Base-by-base conservation (phyloP, 1,140 invertebrate species). In the Zaprionus capensis region DNA sequence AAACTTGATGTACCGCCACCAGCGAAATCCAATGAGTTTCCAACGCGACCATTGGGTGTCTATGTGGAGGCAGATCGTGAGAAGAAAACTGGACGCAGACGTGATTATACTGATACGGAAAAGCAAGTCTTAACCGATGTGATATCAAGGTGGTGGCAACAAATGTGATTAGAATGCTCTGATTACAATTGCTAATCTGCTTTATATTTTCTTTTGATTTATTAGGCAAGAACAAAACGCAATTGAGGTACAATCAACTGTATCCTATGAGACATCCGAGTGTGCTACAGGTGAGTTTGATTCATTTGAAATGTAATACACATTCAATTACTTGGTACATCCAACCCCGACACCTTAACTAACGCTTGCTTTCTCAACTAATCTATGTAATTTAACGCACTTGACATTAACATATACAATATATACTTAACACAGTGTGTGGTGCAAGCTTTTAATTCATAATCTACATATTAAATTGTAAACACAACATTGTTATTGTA, bases 1-100 rank as follows among this genome's bases (percentile, higher is more conserved):
- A 97, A 97, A 93, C 93, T 99, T 75, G 97, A 99, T 82, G 96
- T 97, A 1, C 97, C 96, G 1, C 94, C 95, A 5, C 95, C 96
- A 24, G 94, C 95, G 2, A 93, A 94, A 71, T 93, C 94, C 2
- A 95, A 95, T 65, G 98, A 99, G 94, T 93, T 98, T 57, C 97
- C 98, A 9, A 95, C 96, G 69, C 94, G 95, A 76, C 96, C 96
- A 2, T 96, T 99, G 84, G 98, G 98, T 5, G 92, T 96, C 12
- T 97, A 98, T 84, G 95, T 96, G 63, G 96, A 96, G 81, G 96
- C 96, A 7, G 95, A 96, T 51, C 95, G 96, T 68, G 95, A 95
- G 77, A 93, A 94, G 73, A 94, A 95, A 94, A 96, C 96, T 70
- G 96, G 96, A n/a, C 95, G 95, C 79, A 92, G 96, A 71, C 94